Evolutionary conservation across 2,113 vertebrate genomes (phyloP).

Genomic region (Isurus oxyrinchus): DNA sequence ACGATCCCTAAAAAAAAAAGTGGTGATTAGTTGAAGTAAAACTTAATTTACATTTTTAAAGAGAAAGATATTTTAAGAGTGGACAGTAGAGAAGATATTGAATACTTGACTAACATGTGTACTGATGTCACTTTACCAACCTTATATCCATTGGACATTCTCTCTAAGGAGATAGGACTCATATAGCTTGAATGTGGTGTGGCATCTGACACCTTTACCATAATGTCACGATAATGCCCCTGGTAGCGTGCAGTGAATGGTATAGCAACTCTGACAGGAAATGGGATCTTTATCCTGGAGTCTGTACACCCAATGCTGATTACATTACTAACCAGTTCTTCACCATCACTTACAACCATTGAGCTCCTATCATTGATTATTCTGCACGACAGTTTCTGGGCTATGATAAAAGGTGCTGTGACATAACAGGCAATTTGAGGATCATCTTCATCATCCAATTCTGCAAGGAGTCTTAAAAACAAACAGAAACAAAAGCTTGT

Average conservation of each 20-base stretch:
- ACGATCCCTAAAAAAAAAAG: slow-evolving; percentile 53
- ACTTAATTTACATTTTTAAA: neutral
- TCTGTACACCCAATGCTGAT: slow-evolving; percentile 38
- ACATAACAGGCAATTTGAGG: slow-evolving; percentile 56
- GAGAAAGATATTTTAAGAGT: neutral
- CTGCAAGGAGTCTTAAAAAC: slow-evolving; percentile 51
- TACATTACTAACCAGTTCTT: slow-evolving; percentile 73
- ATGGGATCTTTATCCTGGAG: slow-evolving; percentile 48
- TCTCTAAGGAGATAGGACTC: slow-evolving; percentile 57
- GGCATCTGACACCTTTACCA: slow-evolving; percentile 66
- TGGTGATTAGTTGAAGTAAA: neutral
- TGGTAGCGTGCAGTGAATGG: slow-evolving; percentile 63
- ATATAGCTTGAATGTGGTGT: slow-evolving; percentile 58
- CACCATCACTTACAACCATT: slow-evolving; percentile 61
- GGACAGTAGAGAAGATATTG: neutral
- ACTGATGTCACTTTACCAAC: slow-evolving; percentile 49
- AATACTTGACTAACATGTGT: neutral
- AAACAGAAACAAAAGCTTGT: slow-evolving; percentile 22
- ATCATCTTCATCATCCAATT: slow-evolving; percentile 40
- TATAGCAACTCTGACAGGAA: slow-evolving; percentile 64
- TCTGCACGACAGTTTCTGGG: slow-evolving; percentile 54
- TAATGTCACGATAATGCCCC: slow-evolving; percentile 66
- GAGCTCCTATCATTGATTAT: slow-evolving; percentile 59
- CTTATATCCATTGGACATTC: slow-evolving; percentile 53
- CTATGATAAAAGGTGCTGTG: slow-evolving; percentile 50